These are phyloP conservation scores for Eupithecia inturbata DNA, from an alignment of 2,888 invertebrate species.

Conservation along the genomic window DNA sequence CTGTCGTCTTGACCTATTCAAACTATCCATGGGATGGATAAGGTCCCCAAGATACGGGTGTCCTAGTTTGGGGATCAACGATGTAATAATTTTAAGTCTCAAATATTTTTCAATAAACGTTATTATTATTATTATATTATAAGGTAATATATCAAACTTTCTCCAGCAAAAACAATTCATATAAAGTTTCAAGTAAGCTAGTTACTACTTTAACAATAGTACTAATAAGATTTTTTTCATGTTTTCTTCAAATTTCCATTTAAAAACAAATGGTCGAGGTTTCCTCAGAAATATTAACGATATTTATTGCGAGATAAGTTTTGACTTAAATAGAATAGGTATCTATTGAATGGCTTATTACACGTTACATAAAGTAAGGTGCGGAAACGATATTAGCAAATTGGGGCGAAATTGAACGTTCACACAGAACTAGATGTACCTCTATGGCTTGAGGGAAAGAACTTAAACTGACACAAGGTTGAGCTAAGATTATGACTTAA, in stretches of 20 bases:
- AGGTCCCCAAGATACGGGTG: too few relatives aligned
- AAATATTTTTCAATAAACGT: too few relatives aligned
- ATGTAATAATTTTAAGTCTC: too few relatives aligned
- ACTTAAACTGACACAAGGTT: constrained; percentile 29
- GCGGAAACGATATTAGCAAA: constrained; percentile 66
- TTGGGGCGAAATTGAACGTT: constrained; percentile 62
- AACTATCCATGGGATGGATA: not conserved
- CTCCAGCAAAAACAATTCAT: not conserved
- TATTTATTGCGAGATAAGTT: constrained; percentile 22
- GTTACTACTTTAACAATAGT: not conserved
- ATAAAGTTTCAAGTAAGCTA: not conserved
- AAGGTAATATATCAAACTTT: not conserved
- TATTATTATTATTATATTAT: too few relatives aligned
- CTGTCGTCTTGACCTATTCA: not conserved
- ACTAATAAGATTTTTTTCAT: not conserved
- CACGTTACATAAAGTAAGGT: constrained; percentile 56
- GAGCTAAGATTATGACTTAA: constrained; percentile 10
- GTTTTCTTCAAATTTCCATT: too few relatives aligned
- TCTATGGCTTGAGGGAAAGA: constrained; percentile 42
- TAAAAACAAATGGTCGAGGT: too few relatives aligned
- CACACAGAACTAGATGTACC: constrained; percentile 51
- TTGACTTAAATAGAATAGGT: constrained; percentile 28
- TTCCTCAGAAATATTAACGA: not conserved
- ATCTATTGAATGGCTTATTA: constrained; percentile 38
- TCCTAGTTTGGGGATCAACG: too few relatives aligned